phyloP scores from a whole-genome alignment of 2,888 invertebrate species.

The Auanema freiburgensis region DNA sequence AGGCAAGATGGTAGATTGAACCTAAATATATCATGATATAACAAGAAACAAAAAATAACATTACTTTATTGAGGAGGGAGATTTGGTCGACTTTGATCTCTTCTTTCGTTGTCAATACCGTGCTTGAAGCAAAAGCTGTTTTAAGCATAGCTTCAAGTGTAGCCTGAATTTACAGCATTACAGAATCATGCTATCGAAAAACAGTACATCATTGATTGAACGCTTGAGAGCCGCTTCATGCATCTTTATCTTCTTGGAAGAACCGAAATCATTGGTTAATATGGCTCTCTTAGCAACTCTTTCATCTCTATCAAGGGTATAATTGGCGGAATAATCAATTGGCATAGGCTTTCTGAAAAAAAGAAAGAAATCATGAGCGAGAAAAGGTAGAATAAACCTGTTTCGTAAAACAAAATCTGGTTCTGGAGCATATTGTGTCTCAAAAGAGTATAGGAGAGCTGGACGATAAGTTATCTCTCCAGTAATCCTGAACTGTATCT shows the following conservation, averaged over 20 bases:
- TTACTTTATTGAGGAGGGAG: slow-evolving; percentile 31
- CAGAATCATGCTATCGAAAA: neutral
- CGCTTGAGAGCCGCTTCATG: slow-evolving; percentile 35
- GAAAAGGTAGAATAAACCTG: slow-evolving; percentile 10
- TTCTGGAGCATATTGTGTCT: slow-evolving; percentile 9
- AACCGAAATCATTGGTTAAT: slow-evolving; percentile 37
- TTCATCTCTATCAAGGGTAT: slow-evolving; percentile 16
- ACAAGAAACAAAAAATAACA: neutral
- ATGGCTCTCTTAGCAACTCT: slow-evolving; percentile 34
- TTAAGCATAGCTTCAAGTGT: slow-evolving; percentile 44
- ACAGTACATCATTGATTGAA: slow-evolving; percentile 27
- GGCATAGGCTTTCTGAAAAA: neutral
- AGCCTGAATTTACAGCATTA: slow-evolving; percentile 19
- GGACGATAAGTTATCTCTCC: slow-evolving; percentile 16
- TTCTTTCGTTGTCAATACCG: slow-evolving; percentile 22
- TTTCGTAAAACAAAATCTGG: slow-evolving; percentile 5
- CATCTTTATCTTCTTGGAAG: slow-evolving; percentile 42
- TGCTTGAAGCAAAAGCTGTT: slow-evolving; percentile 41
- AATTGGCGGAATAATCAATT: slow-evolving; percentile 14
- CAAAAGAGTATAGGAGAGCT: slow-evolving; percentile 17
- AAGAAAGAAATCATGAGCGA: neutral
- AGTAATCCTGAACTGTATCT: slow-evolving; percentile 5
- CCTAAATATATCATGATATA: no score
- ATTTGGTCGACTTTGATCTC: slow-evolving; percentile 34
- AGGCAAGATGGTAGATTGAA: slow-evolving; percentile 33